phyloP scores from a whole-genome alignment of 2,888 invertebrate genomes.

The Chrysodeixis includens region DNA sequence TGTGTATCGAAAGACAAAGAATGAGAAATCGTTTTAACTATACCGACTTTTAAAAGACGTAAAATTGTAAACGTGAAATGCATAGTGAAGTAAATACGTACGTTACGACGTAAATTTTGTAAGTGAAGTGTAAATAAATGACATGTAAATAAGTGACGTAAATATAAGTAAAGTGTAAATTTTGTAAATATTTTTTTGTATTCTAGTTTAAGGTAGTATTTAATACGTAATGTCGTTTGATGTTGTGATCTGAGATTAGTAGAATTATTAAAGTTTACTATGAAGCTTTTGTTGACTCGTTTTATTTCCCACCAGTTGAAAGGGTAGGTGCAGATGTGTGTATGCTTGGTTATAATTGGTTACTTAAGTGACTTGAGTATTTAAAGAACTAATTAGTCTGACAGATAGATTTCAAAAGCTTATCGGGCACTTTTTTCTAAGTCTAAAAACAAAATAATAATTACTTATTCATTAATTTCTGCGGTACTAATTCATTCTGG shows the following conservation, averaged over 20 bases:
- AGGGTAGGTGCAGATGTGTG: too few species aligned
- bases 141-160: constrained; percentile 34
- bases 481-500: neutral
- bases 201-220: constrained; percentile 17
- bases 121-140: constrained; percentile 1
- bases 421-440: too few species aligned
- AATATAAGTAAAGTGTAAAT: constrained; percentile 14
- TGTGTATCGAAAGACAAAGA: constrained; percentile 66
- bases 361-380: too few species aligned
- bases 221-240: constrained; percentile 42
- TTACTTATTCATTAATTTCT: neutral
- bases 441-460: neutral
- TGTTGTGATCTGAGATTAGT: constrained; percentile 62
- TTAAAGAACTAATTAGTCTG: too few species aligned
- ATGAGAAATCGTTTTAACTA: constrained; percentile 51
- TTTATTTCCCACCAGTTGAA: constrained; percentile 6
- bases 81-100: constrained; percentile 27
- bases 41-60: constrained; percentile 48
- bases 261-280: constrained; percentile 54
- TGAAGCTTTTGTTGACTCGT: constrained; percentile 18
- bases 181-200: constrained; percentile 37
- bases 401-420: too few species aligned
- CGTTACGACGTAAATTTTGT: constrained; percentile 20
- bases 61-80: neutral
- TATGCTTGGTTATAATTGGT: too few species aligned